phyloP scores from a whole-genome alignment of 2,797 vertebrate genomes.

The Gymnoscopelus braueri region DNA sequence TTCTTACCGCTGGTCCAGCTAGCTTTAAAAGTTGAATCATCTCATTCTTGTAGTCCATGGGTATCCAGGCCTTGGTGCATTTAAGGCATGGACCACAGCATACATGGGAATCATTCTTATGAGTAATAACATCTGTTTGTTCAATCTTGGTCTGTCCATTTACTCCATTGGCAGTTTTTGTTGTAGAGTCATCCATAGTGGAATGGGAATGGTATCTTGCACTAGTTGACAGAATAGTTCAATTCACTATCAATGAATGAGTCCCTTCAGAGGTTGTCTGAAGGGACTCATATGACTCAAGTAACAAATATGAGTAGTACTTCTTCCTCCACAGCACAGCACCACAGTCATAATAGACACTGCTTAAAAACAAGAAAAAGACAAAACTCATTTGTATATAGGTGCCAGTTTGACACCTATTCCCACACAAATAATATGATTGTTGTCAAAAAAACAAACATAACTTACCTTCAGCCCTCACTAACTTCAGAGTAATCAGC shows the following conservation, averaged over 20 bases:
- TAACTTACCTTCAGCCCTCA: no score
- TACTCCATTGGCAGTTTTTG: conserved; percentile 27
- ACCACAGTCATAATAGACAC: no score
- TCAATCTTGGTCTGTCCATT: conserved; percentile 43
- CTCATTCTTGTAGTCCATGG: conserved; percentile 70
- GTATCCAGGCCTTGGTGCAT: conserved; percentile 49
- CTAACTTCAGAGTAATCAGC: no score
- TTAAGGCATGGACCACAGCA: conserved; percentile 62
- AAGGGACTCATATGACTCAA: no score
- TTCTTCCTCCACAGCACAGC: no score
- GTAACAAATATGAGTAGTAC: no score
- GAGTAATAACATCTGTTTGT: conserved; percentile 49
- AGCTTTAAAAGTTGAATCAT: conserved; percentile 67
- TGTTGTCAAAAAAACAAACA: no score
- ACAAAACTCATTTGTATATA: no score
- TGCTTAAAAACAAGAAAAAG: no score
- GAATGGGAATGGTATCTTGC: conserved; percentile 38
- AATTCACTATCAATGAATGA: conserved; percentile 1
- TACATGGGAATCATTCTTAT: conserved; percentile 55
- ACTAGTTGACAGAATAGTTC: conserved; percentile 32
- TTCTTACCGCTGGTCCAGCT: conserved; percentile 73
- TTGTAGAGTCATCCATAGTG: conserved; percentile 53
- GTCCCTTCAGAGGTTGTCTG: conserved; percentile 40
- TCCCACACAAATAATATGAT: no score
- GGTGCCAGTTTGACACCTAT: no score